Conservation (phyloP, 2,888 invertebrate species). For the Selenia dentaria region DNA sequence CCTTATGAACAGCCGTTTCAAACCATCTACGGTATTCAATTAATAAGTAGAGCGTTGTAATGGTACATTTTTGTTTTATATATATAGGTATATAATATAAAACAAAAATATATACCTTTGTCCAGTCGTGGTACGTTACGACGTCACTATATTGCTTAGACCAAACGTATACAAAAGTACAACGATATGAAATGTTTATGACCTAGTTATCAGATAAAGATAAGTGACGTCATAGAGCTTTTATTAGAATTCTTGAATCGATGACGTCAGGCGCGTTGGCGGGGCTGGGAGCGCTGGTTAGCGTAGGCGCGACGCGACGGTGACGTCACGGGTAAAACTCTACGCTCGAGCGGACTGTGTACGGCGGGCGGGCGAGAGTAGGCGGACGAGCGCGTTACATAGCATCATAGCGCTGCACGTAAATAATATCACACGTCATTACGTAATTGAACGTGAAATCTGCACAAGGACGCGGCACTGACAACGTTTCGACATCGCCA, state of each 20-base stretch:
- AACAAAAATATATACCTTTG: too few species aligned
- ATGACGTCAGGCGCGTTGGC: conserved; percentile 70
- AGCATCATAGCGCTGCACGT: conserved; percentile 47
- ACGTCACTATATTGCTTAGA: too few species aligned
- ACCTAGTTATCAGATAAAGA: conserved; percentile 41
- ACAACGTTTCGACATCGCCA: conserved; percentile 64
- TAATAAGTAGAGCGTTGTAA: too few species aligned
- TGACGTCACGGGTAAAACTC: conserved; percentile 77
- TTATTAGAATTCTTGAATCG: conserved; percentile 50
- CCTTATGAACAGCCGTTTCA: background rate
- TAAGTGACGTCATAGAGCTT: conserved; percentile 58
- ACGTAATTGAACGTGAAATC: conserved; percentile 79
- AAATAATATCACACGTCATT: conserved; percentile 63
- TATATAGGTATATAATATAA: too few species aligned
- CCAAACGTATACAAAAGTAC: too few species aligned
- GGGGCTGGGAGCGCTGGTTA: conserved; percentile 38
- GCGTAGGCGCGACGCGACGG: conserved; percentile 66
- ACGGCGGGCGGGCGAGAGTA: conserved; percentile 34
- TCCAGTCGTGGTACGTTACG: too few species aligned
- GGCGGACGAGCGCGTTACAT: conserved; percentile 51
- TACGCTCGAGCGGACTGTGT: conserved; percentile 40
- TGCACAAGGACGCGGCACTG: conserved; percentile 70
- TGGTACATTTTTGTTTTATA: too few species aligned
- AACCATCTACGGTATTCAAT: too few species aligned
- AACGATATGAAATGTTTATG: conserved; percentile 1